Base-by-base conservation (phyloP, 2,113 vertebrate genomes). In the Climacteris rufus region DNA sequence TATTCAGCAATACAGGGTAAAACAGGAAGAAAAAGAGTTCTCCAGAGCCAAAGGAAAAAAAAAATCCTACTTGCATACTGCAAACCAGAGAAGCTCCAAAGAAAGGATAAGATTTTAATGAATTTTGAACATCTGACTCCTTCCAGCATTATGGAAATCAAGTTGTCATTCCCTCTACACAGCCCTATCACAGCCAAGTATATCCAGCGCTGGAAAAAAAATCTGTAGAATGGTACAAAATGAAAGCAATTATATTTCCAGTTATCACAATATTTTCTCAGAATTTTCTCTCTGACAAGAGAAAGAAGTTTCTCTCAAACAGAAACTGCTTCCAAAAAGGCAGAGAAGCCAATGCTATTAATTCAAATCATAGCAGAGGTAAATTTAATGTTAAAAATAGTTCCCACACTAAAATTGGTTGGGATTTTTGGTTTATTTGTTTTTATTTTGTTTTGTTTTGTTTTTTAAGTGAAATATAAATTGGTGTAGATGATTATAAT, bases 241-340 rank as follows among this genome's bases (percentile, higher is more conserved):
- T 83, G 17, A 94, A 94, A 94, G 64, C 68, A 95, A 91, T 76
- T 89, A 52, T 42, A 88, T 94, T 95, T 94, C 75, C 79, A 93
- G 68, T 94, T 97, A 87, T 93, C 81, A 89, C 69, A 87, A 60
- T 91, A 80, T 94, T 95, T 94, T 91, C 87, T 94, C 42, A 61
- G 89, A 65, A 63, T 61, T 54, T 70, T 91, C 66, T 85, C 50
- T 63, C 56, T 93, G 74, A 92, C 60, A 93, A 91, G 45, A 1
- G 1, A 87, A 70, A 93, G 52, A 80, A 31, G 89, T 82, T 84
- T 81, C 47, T 74, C 90, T 90, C 13, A 59, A 69, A 40, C 22
- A 87, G 28, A 5, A 90, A 57, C 35, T 30, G 20, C 20, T 72
- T 95, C 75, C 50, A 96, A 65, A 88, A 91, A 69, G 27, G 15